A percentile compares a stretch with the other conserved stretches of the same genome.
Evolutionary conservation across 2,113 vertebrate genomes (phyloP).

Genomic region (Mystacornis crossleyi): DNA sequence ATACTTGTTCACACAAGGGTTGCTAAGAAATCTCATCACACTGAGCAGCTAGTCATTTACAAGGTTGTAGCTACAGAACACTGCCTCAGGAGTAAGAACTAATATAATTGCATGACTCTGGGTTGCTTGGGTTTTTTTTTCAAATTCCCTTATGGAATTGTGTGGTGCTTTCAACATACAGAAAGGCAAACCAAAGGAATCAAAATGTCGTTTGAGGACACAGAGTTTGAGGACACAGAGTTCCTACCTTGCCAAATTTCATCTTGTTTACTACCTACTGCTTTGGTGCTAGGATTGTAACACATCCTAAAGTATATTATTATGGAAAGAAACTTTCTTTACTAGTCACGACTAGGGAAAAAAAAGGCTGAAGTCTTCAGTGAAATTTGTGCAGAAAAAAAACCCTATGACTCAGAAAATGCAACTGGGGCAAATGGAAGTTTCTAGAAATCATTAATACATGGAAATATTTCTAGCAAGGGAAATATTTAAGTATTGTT

Average conservation of each 20-base stretch:
- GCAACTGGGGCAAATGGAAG: not conserved
- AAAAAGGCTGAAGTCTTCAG: not conserved
- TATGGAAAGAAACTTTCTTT: not conserved
- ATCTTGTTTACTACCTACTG: not conserved
- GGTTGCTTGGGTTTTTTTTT: not conserved
- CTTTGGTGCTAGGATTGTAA: not conserved
- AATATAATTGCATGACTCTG: not conserved
- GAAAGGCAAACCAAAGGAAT: not conserved
- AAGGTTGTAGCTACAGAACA: not conserved
- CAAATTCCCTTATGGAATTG: not conserved
- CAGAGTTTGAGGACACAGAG: not conserved
- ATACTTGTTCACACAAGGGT: not conserved
- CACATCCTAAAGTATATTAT: not conserved
- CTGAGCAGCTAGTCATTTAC: not conserved
- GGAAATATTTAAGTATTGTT: not conserved
- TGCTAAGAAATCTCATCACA: not conserved
- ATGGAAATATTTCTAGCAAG: not conserved
- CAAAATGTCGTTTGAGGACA: not conserved
- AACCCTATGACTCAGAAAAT: not conserved
- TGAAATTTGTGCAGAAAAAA: not conserved
- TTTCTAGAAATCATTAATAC: not conserved
- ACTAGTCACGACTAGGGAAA: not conserved
- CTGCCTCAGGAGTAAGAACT: not conserved
- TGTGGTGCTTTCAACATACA: not conserved
- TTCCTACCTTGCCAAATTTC: not conserved